Conservation (phyloP, 2,113 vertebrate genomes). For the Perognathus longimembris region DNA sequence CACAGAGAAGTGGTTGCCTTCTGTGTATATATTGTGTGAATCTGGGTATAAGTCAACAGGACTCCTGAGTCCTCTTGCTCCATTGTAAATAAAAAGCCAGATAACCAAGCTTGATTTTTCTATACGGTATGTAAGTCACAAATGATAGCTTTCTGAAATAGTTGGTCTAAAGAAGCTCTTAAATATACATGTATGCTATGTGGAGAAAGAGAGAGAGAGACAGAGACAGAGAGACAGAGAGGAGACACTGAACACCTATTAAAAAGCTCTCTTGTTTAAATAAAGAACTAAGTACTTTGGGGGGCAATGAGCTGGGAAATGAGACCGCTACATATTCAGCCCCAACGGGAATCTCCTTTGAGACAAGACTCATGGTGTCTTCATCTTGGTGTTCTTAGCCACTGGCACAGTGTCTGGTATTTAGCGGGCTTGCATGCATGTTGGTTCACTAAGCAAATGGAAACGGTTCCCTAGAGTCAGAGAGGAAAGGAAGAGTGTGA, state of each 20-base stretch:
- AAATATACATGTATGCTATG: background rate
- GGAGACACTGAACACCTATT: background rate
- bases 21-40: background rate
- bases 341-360: background rate
- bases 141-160: background rate
- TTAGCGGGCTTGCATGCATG: no score
- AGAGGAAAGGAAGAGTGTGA: background rate
- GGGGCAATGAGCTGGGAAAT: background rate
- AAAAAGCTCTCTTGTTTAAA: background rate
- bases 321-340: no score
- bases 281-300: background rate
- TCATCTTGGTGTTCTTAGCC: background rate
- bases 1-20: background rate
- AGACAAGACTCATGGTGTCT: background rate
- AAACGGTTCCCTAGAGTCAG: background rate
- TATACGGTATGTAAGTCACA: background rate
- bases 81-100: background rate
- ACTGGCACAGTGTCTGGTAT: background rate
- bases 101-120: background rate
- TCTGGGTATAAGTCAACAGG: background rate
- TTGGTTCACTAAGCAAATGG: background rate
- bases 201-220: no score
- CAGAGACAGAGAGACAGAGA: background rate
- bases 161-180: background rate
- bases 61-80: background rate